Evolutionary conservation across 2,888 invertebrate species (phyloP), one percentile per base, ranked within the genome.

Genomic region (Hedychridium roseum): DNA sequence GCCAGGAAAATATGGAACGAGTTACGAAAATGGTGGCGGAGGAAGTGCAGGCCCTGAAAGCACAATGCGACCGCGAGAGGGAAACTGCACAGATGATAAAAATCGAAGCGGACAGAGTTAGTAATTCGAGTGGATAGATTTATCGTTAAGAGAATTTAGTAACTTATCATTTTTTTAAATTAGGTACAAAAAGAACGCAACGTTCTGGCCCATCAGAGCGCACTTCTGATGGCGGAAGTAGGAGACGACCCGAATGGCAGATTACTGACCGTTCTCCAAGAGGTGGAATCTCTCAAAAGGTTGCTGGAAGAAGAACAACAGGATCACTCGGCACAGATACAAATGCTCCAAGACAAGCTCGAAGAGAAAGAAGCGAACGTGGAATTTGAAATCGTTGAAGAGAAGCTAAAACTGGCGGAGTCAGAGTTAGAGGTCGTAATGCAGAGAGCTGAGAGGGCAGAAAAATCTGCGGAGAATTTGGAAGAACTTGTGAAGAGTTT

Each of bases 171-270:
- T 30, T 2, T 5, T 12, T 14, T 18, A 20, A 21, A 21, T 2
- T 28, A 85, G 67, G 86, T 87, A 0, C 86, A 86, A 72, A 86
- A 86, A 57, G 85, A 85, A 66, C 74, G 84, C 12, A 84, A 84
- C 57, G 84, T 87, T 4, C 75, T 89, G 34, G 85, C 86, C 0
- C 88, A 89, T 68, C 88, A 88, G 77, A 88, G 88, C 64, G 82
- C 87, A 0, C 76, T 89, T 12, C 78, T 89, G 11, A 79, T 87
- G 79, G 86, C 85, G 0, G 84, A 88, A 30, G 78, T 85, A 36
- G 82, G 82, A 23, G 84, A 85, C 58, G 75, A 85, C 3, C 80
- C 82, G n/a, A 79, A 81, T 37, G 79, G 84, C 21, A 74, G 85
- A 46, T 60, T 83, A 42, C 73, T 88, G 39, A 49, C 60, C 0